These are phyloP conservation scores for Amphiprion percula DNA, from an alignment of 2,113 vertebrate genomes.

Conservation along the genomic window DNA sequence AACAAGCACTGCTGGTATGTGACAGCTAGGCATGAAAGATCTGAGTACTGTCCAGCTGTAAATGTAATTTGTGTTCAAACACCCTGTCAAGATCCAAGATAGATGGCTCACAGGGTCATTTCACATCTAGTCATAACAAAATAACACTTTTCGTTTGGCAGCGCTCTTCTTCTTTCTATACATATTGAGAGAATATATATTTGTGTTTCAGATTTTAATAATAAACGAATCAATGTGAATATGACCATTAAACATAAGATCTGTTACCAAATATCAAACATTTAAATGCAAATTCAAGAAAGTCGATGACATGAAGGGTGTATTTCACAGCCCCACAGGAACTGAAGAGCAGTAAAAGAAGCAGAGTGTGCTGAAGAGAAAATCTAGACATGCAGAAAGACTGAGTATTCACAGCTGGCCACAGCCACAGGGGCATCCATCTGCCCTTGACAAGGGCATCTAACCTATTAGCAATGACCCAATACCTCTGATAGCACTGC, in stretches of 20 bases:
- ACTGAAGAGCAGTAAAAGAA: slow-evolving; percentile 16
- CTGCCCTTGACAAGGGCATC: slow-evolving; percentile 50
- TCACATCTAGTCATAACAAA: slow-evolving; percentile 55
- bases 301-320: slow-evolving; percentile 11
- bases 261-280: neutral
- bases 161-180: slow-evolving; percentile 9
- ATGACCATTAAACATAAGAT: slow-evolving; percentile 16
- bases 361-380: neutral
- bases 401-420: slow-evolving; percentile 43
- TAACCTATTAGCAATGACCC: slow-evolving; percentile 53
- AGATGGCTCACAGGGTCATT: slow-evolving; percentile 51
- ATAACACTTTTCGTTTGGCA: slow-evolving; percentile 33
- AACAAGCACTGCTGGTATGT: slow-evolving; percentile 67
- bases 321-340: neutral
- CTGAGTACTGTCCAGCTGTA: slow-evolving; percentile 51
- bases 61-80: slow-evolving; percentile 69
- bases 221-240: slow-evolving; percentile 14
- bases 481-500: slow-evolving; percentile 35
- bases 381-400: slow-evolving; percentile 3
- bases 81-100: slow-evolving; percentile 63
- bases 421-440: slow-evolving; percentile 43
- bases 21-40: slow-evolving; percentile 68
- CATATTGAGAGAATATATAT: slow-evolving; percentile 10
- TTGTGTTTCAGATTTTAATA: slow-evolving; percentile 5
- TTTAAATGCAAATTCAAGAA: slow-evolving; percentile 23